Conservation (phyloP, 2,113 vertebrate species). For the Pomatorhinus ruficollis region DNA sequence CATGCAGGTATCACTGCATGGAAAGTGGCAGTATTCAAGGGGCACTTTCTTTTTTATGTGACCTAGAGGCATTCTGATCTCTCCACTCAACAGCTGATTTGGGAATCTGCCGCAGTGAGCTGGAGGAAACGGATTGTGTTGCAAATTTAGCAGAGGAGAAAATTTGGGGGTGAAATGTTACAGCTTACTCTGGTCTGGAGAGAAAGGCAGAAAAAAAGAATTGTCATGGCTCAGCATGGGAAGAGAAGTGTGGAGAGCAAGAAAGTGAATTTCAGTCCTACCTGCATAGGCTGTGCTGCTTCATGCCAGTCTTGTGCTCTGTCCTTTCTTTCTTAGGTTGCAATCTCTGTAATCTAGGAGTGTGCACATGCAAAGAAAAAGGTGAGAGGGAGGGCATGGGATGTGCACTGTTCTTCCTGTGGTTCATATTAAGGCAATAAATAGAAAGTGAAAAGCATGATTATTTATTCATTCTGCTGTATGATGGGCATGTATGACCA, state of each 20-base stretch:
- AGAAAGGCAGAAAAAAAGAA: background rate
- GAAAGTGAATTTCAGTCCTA: background rate
- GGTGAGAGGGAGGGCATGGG: accelerated
- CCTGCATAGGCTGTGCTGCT: accelerated
- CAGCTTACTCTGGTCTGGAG: background rate
- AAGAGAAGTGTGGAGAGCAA: background rate
- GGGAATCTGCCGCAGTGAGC: background rate
- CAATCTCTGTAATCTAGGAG: accelerated
- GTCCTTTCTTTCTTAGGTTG: background rate
- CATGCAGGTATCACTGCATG: background rate
- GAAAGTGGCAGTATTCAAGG: background rate
- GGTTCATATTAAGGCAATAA: background rate
- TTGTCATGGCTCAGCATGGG: background rate
- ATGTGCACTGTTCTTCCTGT: background rate
- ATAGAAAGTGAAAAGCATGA: background rate
- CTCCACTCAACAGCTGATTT: background rate
- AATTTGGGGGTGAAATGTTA: background rate
- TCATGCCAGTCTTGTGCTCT: background rate
- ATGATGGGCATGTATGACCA: background rate
- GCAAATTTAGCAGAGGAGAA: background rate
- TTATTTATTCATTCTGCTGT: background rate
- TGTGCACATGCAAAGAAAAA: background rate
- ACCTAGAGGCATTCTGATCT: background rate
- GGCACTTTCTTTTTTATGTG: background rate
- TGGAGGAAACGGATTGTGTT: background rate